Percentiles rank a stretch among this genome's conserved stretches.
phyloP scores from a whole-genome alignment of 1,140 invertebrate genomes.

The Sycobia sp. region DNA sequence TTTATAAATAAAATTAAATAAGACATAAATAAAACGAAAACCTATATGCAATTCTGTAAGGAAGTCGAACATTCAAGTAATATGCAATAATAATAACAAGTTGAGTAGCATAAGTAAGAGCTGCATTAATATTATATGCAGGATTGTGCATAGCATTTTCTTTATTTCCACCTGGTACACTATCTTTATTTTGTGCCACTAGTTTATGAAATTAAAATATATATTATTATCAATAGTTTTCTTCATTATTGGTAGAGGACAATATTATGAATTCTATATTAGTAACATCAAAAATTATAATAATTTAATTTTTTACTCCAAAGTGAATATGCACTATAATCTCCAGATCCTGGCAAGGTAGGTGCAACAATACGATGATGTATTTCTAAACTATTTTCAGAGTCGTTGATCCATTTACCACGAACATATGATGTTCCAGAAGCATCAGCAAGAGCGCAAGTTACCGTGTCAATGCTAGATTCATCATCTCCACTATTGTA shows the following conservation, averaged over 20 bases:
- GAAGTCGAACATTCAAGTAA: conserved; percentile 77
- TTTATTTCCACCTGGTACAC: conserved; percentile 64
- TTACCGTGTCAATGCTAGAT: conserved; percentile 68
- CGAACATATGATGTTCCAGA: conserved; percentile 75
- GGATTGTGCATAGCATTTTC: conserved; percentile 67
- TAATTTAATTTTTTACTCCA: conserved; percentile 66
- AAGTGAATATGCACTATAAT: conserved; percentile 76
- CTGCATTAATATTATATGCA: conserved; percentile 77
- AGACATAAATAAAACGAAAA: conserved; percentile 46
- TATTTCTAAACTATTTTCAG: conserved; percentile 68
- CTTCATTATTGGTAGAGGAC: too few species aligned
- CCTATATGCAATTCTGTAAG: conserved; percentile 78
- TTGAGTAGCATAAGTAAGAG: conserved; percentile 81
- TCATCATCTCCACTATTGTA: conserved; percentile 62
- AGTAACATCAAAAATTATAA: neutral
- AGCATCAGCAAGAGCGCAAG: conserved; percentile 76
- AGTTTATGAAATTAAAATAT: conserved; percentile 18
- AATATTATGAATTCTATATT: conserved; percentile 5
- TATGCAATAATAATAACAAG: conserved; percentile 78
- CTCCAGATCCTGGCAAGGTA: conserved; percentile 75
- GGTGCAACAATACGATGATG: conserved; percentile 78
- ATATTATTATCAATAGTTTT: neutral
- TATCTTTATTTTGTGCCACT: conserved; percentile 72
- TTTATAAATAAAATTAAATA: neutral
- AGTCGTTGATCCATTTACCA: conserved; percentile 76